Base-by-base conservation (phyloP, 2,888 invertebrate species). In the Rhingia rostrata region DNA sequence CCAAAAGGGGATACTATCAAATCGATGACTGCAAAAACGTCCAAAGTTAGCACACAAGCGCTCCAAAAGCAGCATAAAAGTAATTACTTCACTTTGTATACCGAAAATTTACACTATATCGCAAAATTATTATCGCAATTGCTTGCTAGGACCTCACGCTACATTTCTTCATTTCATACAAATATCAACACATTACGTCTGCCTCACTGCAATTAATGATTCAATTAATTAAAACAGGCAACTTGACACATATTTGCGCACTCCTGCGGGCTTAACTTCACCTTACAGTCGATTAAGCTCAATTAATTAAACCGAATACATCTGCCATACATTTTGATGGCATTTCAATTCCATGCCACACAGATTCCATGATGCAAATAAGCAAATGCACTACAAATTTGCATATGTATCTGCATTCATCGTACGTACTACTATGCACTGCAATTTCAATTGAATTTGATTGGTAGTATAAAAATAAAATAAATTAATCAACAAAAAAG, bases 261-360 rank as follows among this genome's bases (percentile, higher is more conserved):
- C 70, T 60, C 60, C 54, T 14, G 54, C 53, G 33, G 45, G 60
- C 54, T 53, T 54, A 82, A 70, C 77, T 74, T 74, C 79, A 75
- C 84, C 74, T 84, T 78, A 39, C 49, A 84, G 53, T 30, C 80
- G 74, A 84, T 84, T 79, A 69, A 69, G 60, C 74, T 39, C 70
- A 66, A 78, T 83, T 83, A 67, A 83, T 77, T 51, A 63, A 63
- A 45, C 72, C 63, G 51, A 61, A 56, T 78, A 63, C 78, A 73
- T 69, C 78, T 67, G 47, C 56, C 67, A 69, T 51, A 69, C 74
- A 81, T 61, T 80, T 22, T 35, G 41, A 67, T 67, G 47, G 61
- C 73, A 80, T 73, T 56, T 74, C 56, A 63, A 74, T 69, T 37
- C 35, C 9, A 74, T 22, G 39, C 45, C 41, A 69, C 22, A 47